Evolutionary conservation across 2,888 invertebrate species (phyloP).

Genomic region (Cephus rjabovi): DNA sequence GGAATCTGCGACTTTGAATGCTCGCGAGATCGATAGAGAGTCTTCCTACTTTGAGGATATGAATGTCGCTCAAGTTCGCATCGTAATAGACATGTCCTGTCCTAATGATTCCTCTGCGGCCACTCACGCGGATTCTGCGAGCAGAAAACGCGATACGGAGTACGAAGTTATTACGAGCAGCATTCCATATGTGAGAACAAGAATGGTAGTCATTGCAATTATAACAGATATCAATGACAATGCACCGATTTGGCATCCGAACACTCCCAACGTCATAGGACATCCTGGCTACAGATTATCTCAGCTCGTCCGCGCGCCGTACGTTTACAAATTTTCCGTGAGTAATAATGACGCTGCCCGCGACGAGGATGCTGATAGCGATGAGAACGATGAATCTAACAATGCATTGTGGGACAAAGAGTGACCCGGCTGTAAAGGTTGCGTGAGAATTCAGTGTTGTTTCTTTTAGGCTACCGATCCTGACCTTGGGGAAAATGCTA

Average conservation of each 20-base stretch:
- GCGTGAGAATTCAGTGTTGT: background rate
- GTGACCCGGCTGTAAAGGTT: background rate
- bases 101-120: background rate
- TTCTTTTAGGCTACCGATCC: conserved; percentile 18
- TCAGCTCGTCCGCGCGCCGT: conserved; percentile 9
- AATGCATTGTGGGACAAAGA: background rate
- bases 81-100: conserved; percentile 15
- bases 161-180: conserved; percentile 11
- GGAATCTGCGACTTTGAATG: conserved; percentile 8
- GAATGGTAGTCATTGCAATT: conserved; percentile 10
- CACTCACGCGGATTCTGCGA: background rate
- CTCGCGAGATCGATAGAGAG: conserved; percentile 17
- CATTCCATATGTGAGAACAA: conserved; percentile 14
- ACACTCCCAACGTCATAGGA: conserved; percentile 15
- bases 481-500: conserved; percentile 15
- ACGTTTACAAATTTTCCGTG: conserved; percentile 15
- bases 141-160: conserved; percentile 11
- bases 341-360: background rate
- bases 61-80: conserved; percentile 18
- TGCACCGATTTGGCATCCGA: conserved; percentile 13
- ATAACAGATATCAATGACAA: conserved; percentile 21
- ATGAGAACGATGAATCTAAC: background rate
- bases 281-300: conserved; percentile 12
- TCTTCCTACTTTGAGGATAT: conserved; percentile 16
- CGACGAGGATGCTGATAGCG: background rate